phyloP scores from a whole-genome alignment of 2,797 vertebrate genomes.

The Carduelis carduelis region DNA sequence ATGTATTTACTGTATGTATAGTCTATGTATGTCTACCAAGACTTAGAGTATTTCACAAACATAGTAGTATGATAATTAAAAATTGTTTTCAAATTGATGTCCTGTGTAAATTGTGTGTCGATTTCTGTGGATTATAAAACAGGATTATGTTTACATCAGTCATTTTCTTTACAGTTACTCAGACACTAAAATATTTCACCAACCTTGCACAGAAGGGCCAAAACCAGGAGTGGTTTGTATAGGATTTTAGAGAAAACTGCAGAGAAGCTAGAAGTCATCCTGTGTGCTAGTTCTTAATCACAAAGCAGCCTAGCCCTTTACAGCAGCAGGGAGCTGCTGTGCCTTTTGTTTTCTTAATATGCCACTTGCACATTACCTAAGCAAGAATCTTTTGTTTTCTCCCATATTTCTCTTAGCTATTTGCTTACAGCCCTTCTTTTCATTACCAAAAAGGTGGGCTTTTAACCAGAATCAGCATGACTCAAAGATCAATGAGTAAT shows the following conservation, averaged over 20 bases:
- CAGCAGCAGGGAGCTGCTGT: neutral
- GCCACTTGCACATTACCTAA: neutral
- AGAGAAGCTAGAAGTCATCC: neutral
- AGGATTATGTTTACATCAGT: neutral
- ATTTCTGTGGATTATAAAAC: rapidly evolving
- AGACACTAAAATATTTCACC: neutral
- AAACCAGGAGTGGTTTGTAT: neutral
- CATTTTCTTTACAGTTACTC: neutral
- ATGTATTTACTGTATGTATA: neutral
- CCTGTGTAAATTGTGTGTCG: rapidly evolving
- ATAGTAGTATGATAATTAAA: neutral
- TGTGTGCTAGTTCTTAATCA: neutral
- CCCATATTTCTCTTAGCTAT: neutral
- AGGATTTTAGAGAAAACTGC: neutral
- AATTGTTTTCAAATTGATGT: neutral
- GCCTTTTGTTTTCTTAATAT: neutral
- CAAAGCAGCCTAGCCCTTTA: neutral
- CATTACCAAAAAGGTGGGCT: neutral
- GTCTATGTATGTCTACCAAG: neutral
- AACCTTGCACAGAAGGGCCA: neutral
- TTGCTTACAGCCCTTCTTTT: neutral
- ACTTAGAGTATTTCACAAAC: neutral
- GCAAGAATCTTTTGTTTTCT: neutral
- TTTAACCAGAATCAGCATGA: neutral
- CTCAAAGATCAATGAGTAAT: neutral